Evolutionary conservation across 2,888 invertebrate species (phyloP).

Genomic region (Harmothoe impar): DNA sequence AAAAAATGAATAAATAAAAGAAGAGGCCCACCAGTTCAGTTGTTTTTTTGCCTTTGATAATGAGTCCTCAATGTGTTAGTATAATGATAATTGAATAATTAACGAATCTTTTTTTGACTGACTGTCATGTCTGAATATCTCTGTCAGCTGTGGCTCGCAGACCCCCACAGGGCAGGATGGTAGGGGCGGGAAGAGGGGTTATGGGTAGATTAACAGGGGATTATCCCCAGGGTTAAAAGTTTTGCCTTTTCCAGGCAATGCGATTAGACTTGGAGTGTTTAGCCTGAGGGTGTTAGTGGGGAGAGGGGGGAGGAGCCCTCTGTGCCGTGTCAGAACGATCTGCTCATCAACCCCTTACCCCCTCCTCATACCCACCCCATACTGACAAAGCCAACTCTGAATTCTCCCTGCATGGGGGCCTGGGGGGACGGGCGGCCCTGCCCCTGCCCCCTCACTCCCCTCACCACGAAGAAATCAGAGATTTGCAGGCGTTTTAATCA

Average conservation of each 20-base stretch:
- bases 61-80: background rate
- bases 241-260: conserved; percentile 52
- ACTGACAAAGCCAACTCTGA: background rate
- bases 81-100: conserved; percentile 8
- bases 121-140: background rate
- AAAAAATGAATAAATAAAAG: too few relatives aligned
- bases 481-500: conserved; percentile 31
- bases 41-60: too few relatives aligned
- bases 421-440: background rate
- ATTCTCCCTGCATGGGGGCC: background rate
- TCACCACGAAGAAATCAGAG: conserved; percentile 35
- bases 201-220: conserved; percentile 36
- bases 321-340: background rate
- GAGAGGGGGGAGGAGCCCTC: background rate
- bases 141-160: conserved; percentile 9
- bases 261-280: conserved; percentile 41
- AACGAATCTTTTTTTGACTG: background rate
- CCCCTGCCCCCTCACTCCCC: too few relatives aligned
- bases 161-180: background rate
- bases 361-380: background rate
- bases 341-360: background rate
- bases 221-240: conserved; percentile 23
- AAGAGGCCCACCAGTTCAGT: background rate
- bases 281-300: conserved; percentile 18
- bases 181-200: background rate